Base-by-base conservation (phyloP, 2,797 vertebrate genomes). In the Clarias pachynema region DNA sequence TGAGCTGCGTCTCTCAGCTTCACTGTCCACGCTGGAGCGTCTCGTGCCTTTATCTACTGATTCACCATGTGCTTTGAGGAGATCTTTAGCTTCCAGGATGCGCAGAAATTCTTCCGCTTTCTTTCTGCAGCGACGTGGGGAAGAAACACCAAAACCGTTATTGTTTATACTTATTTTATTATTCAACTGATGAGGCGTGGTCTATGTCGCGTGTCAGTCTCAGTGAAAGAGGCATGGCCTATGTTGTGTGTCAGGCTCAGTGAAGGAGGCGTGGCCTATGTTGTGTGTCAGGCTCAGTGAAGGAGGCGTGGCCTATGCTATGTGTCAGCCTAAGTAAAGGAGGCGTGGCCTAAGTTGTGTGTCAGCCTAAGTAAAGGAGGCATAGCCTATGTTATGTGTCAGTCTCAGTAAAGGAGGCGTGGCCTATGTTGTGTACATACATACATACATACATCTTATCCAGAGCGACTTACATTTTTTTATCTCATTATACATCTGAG, bases 31-130 rank as follows among this genome's bases (percentile, higher is more conserved):
- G 93, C 2, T 96, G 95, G 83, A 94, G 81, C 65, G 94, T 94
- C 90, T 95, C 93, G 82, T 92, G 93, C 88, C 94, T 95, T 79
- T 95, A 92, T 89, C 96, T 94, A 91, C 96, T 92, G 86, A 94
- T 92, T 89, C 96, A 93, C 91, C 95, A 91, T 86, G 93, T 91
- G 0, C 94, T 91, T 85, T 92, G 91, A 93, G 81, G 0, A 80
- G 57, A 18, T 88, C 85, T 70, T 77, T 81, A 3, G 86, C 72
- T 72, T 86, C 86, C 60, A 90, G 85, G 26, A 89, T 87, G 53
- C 89, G 40, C 53, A 90, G 85, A 91, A 87, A 93, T 91, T 85
- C 96, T 93, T 92, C 95, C 87, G 82, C 94, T 93, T 91, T 95
- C 94, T 0, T 94, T 91, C 20, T 93, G 74, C 20, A 65, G 56